Percentiles rank a stretch among this genome's conserved stretches.
Conservation (phyloP, 2,888 invertebrate genomes). For the Dichetophora obliterata region DNA sequence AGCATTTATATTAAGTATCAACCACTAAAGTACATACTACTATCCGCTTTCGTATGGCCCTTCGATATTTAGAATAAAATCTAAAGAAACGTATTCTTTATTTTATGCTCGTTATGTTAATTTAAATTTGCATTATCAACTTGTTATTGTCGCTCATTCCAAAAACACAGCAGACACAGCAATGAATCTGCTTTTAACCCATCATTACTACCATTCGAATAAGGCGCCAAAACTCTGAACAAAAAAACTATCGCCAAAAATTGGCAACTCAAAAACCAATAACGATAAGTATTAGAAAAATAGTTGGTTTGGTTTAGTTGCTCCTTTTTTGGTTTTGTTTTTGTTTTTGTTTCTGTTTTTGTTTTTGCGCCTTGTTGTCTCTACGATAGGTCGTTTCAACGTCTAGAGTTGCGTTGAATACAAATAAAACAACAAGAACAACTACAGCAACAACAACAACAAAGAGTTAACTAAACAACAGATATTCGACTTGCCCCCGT, state of each 20-base stretch:
- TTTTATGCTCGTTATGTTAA: conserved; percentile 8
- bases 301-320: conserved; percentile 4
- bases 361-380: conserved; percentile 14
- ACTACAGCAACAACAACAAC: background rate
- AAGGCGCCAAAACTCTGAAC: conserved; percentile 37
- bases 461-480: conserved; percentile 14
- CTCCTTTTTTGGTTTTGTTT: background rate
- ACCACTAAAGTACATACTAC: no score
- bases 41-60: no score
- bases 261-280: conserved; percentile 42
- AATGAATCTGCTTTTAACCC: no score
- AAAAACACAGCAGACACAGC: no score
- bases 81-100: background rate
- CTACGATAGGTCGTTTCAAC: background rate
- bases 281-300: conserved; percentile 39
- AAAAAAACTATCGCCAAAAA: conserved; percentile 33
- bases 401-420: background rate
- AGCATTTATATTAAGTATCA: no score
- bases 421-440: background rate
- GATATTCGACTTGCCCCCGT: conserved; percentile 30
- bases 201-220: no score
- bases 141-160: background rate
- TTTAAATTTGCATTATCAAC: background rate
- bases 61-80: no score
- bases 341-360: no score